Percentiles rank a stretch among this genome's conserved stretches.
phyloP scores from a whole-genome alignment of 2,113 vertebrate species.

The Semnornis frantzii region DNA sequence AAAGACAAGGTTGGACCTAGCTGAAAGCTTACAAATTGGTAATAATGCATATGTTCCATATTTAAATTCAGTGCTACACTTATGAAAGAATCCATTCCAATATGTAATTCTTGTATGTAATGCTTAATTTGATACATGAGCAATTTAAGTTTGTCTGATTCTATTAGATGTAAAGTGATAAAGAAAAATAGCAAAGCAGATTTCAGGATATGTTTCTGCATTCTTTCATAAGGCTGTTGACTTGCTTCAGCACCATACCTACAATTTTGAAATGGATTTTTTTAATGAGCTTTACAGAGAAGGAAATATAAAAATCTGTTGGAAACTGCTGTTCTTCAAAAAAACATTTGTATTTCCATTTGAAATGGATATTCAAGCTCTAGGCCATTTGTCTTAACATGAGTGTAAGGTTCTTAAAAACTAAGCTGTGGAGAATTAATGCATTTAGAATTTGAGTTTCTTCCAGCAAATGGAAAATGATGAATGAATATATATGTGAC shows the following conservation, averaged over 20 bases:
- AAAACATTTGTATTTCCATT: slow-evolving; percentile 35
- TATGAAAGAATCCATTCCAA: not conserved
- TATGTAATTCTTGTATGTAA: not conserved
- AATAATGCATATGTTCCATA: not conserved
- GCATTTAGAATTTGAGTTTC: slow-evolving; percentile 8
- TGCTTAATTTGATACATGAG: not conserved
- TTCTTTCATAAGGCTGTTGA: slow-evolving; percentile 21
- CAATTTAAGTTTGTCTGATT: slow-evolving; percentile 20
- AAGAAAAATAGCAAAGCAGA: slow-evolving; percentile 27
- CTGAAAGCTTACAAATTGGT: not conserved
- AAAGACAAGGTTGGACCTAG: not conserved
- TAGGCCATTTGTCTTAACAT: slow-evolving; percentile 47
- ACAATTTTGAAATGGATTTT: not conserved
- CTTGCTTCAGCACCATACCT: not conserved
- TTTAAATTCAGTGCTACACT: not conserved
- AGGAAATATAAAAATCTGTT: slow-evolving; percentile 25
- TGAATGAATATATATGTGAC: not conserved
- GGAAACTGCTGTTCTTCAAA: not conserved
- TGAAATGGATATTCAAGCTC: slow-evolving; percentile 51
- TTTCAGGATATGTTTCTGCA: not conserved
- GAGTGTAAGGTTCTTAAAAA: slow-evolving; percentile 4
- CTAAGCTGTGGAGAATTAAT: slow-evolving; percentile 50
- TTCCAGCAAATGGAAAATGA: not conserved
- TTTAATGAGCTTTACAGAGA: slow-evolving; percentile 14
- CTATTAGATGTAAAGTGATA: slow-evolving; percentile 8